Evolutionary conservation across 2,888 invertebrate species (phyloP).

Genomic region (Andrena hattorfiana): DNA sequence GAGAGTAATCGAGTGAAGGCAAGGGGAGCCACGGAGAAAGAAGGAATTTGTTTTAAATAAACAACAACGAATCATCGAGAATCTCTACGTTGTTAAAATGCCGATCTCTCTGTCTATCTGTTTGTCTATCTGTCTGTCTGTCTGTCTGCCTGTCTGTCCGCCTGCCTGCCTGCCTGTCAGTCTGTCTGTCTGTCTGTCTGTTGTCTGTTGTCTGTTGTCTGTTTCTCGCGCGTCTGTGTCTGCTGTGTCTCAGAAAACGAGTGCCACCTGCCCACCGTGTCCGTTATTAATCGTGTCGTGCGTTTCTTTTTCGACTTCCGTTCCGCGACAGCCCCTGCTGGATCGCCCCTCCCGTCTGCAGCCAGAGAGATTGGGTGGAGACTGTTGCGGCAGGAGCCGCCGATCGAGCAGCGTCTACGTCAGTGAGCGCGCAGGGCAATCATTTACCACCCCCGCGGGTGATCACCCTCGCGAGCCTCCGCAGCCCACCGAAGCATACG

Average conservation of each 20-base stretch:
- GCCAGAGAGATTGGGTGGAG: background rate
- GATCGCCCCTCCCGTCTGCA: background rate
- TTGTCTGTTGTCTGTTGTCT: conserved; percentile 63
- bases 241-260: conserved; percentile 64
- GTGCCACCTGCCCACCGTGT: conserved; percentile 72
- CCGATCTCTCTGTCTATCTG: conserved; percentile 77
- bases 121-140: conserved; percentile 76
- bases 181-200: conserved; percentile 49
- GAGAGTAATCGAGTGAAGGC: conserved; percentile 8
- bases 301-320: conserved; percentile 22
- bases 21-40: conserved; percentile 8
- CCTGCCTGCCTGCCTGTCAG: conserved; percentile 19
- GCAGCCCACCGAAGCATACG: conserved; percentile 46
- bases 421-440: conserved; percentile 41
- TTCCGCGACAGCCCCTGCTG: conserved; percentile 32
- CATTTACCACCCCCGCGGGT: conserved; percentile 32
- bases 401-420: conserved; percentile 51
- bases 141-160: conserved; percentile 72
- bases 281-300: conserved; percentile 36
- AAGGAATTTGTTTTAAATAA: conserved; percentile 77
- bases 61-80: conserved; percentile 81
- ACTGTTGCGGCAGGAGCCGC: conserved; percentile 2
- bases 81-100: conserved; percentile 73
- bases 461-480: conserved; percentile 48
- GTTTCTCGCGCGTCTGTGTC: conserved; percentile 68